Base-by-base conservation (phyloP, 2,113 vertebrate species). In the Callorhinus ursinus region DNA sequence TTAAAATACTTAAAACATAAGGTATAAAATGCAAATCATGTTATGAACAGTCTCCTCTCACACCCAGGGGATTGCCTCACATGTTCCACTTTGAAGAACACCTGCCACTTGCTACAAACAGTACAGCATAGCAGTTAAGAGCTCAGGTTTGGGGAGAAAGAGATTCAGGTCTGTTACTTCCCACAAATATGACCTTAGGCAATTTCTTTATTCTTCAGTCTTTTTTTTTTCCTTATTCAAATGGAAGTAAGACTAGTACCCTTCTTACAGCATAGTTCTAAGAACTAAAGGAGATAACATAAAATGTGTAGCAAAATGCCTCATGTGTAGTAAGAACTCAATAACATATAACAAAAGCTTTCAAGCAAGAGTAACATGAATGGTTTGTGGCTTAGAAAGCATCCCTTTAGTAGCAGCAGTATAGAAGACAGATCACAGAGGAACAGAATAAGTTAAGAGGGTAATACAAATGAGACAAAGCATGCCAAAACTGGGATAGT, bases 1-100 rank as follows among this genome's bases (percentile, higher is more conserved):
- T 79, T 89, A 57, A 80, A 82, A 89, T 81, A 93, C 63, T 83
- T 63, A 86, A 94, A 94, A 92, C 5, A 42, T n/a, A 63, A 69
- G 51, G 4, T 55, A 69, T 63, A 90, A 93, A 93, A 86, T 63
- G 91, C 69, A 95, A 93, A 36, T 42, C 65, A 2, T 67, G 61
- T 85, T 76, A 77, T 4, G 90, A 76, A 93, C 1, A 72, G 15
- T 81, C 61, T 95, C 67, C 13, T 94, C 33, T 46, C 59, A 83
- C 2, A 49, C 36, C 57, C 57, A 91, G 55, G 65, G 14, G 42
- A 90, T 14, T 81, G 13, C 83, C 42, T 83, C 59, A 49, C 22
- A 51, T 2, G 4, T 26, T 74, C 24, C 28, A n/a, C 57, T 80
- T 86, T 88, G 26, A 46, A 42, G 57, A 96, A 91, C 4, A 31